phyloP scores from a whole-genome alignment of 2,113 vertebrate genomes.

The Scatophagus argus region DNA sequence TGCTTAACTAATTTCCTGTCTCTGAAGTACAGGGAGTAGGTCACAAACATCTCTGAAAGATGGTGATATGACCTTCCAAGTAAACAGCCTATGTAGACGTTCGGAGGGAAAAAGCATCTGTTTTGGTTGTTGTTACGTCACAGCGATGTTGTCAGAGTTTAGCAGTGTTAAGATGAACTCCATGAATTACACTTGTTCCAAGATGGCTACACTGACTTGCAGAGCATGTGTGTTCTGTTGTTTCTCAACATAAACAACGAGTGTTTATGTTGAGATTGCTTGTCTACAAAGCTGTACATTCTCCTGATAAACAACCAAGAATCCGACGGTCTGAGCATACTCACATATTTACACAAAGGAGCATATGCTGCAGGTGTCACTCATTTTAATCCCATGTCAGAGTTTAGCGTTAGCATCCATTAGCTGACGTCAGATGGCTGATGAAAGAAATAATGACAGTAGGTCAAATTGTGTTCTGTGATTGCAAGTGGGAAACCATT shows the following conservation, averaged over 20 bases:
- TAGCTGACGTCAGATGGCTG: not conserved
- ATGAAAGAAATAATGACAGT: not conserved
- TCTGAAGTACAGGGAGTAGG: not conserved
- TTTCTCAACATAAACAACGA: too few species aligned
- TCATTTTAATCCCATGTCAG: not conserved
- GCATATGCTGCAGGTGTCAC: not conserved
- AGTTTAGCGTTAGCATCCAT: not conserved
- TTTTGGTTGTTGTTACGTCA: not conserved
- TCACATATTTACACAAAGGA: constrained; percentile 46
- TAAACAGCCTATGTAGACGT: not conserved
- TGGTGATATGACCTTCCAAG: not conserved
- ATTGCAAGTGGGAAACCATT: not conserved
- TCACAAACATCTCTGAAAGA: not conserved
- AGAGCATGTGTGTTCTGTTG: not conserved
- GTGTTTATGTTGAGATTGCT: not conserved
- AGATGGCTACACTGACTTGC: not conserved
- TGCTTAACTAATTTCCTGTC: constrained; percentile 30
- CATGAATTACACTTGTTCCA: constrained; percentile 7
- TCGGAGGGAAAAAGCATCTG: not conserved
- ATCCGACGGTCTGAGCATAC: not conserved
- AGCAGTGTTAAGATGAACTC: not conserved
- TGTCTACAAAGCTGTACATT: constrained; percentile 6
- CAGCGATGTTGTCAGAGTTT: not conserved
- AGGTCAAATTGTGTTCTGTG: too few species aligned
- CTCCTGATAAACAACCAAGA: constrained; percentile 26